These are phyloP conservation scores for Corvus hawaiiensis DNA, from an alignment of 2,113 vertebrate genomes.

Conservation along the genomic window DNA sequence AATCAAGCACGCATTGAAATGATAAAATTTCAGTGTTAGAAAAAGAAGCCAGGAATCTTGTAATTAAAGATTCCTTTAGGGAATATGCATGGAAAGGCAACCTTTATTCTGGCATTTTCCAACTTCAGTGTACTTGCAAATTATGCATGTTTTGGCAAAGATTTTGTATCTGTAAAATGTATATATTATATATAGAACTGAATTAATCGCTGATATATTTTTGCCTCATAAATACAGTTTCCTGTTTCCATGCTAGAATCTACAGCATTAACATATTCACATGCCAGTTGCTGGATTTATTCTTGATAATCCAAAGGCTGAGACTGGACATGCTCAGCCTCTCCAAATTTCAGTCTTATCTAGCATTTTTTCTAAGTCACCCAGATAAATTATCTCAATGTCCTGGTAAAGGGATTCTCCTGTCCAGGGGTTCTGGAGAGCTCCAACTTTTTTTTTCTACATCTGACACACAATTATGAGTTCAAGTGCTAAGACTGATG, in stretches of 20 bases:
- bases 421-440: neutral
- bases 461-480: neutral
- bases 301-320: conserved; percentile 4
- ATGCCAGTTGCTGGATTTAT: conserved; percentile 17
- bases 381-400: conserved; percentile 23
- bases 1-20: neutral
- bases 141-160: conserved; percentile 41
- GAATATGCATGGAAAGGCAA: conserved; percentile 21
- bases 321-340: neutral
- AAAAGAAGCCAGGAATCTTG: neutral
- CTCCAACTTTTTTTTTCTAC: neutral
- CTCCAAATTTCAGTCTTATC: conserved; percentile 45
- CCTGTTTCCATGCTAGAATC: conserved; percentile 19
- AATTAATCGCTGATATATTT: conserved; percentile 32
- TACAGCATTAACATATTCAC: conserved; percentile 7
- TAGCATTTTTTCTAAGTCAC: conserved; percentile 26
- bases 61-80: conserved; percentile 16
- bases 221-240: conserved; percentile 14
- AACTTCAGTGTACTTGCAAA: neutral
- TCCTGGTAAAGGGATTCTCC: conserved; percentile 4
- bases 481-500: neutral
- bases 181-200: conserved; percentile 43
- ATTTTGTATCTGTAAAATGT: conserved; percentile 18
- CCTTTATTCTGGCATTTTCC: conserved; percentile 60
- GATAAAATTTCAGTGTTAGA: neutral